Percentiles rank a stretch among this genome's conserved stretches.
Evolutionary conservation across 2,888 invertebrate species (phyloP).

Genomic region (Drosophila suboccidentalis): DNA sequence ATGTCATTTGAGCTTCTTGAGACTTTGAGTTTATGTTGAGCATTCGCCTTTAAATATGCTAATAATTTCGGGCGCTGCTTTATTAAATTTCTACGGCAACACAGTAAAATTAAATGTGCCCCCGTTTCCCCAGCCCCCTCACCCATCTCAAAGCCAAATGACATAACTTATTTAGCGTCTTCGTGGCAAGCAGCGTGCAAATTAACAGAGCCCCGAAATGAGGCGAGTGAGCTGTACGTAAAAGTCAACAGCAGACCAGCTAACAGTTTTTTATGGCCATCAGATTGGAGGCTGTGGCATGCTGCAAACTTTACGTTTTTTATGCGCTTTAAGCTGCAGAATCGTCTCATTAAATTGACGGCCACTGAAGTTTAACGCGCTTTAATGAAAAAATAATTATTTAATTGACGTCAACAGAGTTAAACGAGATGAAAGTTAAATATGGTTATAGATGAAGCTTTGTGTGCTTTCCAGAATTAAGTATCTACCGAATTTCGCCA

Average conservation of each 20-base stretch:
- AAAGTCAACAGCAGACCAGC: slow-evolving; percentile 32
- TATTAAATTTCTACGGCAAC: slow-evolving; percentile 78
- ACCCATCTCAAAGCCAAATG: slow-evolving; percentile 39
- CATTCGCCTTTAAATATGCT: slow-evolving; percentile 70
- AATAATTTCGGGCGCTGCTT: slow-evolving; percentile 71
- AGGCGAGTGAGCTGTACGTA: slow-evolving; percentile 18
- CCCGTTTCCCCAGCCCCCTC: not conserved
- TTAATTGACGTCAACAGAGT: slow-evolving; percentile 43
- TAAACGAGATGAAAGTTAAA: slow-evolving; percentile 9
- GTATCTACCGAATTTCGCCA: not conserved
- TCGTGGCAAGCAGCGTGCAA: slow-evolving; percentile 43
- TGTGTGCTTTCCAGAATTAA: too few species aligned
- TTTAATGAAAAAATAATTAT: slow-evolving; percentile 59
- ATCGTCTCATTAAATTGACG: slow-evolving; percentile 54
- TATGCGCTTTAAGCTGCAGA: slow-evolving; percentile 54
- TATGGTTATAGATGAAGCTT: slow-evolving; percentile 15
- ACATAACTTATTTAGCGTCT: slow-evolving; percentile 71
- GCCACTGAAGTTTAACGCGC: slow-evolving; percentile 39
- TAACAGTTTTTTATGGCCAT: slow-evolving; percentile 38
- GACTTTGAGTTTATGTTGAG: slow-evolving; percentile 49
- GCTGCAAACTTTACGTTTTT: slow-evolving; percentile 45
- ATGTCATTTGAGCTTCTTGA: slow-evolving; percentile 29
- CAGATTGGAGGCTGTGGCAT: slow-evolving; percentile 37
- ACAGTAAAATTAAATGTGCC: slow-evolving; percentile 60
- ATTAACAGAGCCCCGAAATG: slow-evolving; percentile 58